phyloP scores from a whole-genome alignment of 2,888 invertebrate species.

The Cataglyphis altisquamis region DNA sequence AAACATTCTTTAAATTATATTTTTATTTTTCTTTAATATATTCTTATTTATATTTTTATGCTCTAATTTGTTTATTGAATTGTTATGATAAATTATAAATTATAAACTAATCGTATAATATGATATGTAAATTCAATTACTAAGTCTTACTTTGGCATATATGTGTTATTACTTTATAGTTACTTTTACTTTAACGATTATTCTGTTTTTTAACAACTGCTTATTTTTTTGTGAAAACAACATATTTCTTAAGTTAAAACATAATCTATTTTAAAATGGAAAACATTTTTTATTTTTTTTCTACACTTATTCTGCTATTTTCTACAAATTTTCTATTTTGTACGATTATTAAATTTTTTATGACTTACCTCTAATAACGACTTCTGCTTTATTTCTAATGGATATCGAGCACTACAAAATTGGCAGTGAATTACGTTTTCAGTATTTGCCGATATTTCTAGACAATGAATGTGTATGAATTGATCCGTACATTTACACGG shows the following conservation, averaged over 20 bases:
- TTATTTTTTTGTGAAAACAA: not conserved
- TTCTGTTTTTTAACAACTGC: not conserved
- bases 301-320: not conserved
- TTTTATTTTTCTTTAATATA: not conserved
- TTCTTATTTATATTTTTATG: not conserved
- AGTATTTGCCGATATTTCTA: not conserved
- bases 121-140: not conserved
- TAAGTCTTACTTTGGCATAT: not conserved
- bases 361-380: not conserved
- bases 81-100: not conserved
- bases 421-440: not conserved
- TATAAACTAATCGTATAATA: not conserved
- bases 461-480: conserved; percentile 2
- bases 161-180: not conserved
- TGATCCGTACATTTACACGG: not conserved
- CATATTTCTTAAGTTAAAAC: not conserved
- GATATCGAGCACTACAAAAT: not conserved
- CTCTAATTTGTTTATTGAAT: not conserved
- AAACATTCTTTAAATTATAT: not conserved
- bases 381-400: not conserved
- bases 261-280: not conserved
- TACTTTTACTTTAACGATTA: not conserved
- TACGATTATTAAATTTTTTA: not conserved
- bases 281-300: not conserved
- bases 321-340: not conserved